Evolutionary conservation across 2,113 vertebrate species (phyloP).

Genomic region (Alaudala cheleensis): DNA sequence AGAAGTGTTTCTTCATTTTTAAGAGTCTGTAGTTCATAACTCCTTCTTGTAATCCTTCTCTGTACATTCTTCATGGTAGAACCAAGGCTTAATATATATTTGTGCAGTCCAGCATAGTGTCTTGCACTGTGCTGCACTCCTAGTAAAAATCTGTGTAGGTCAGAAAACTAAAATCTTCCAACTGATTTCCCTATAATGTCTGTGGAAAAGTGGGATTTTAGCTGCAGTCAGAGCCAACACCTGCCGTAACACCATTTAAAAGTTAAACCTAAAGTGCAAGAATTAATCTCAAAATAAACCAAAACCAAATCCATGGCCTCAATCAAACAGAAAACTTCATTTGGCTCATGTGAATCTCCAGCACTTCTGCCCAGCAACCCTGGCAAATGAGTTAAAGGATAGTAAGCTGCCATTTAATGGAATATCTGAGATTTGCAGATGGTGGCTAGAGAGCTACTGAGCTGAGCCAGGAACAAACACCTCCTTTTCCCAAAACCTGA

Average conservation of each 20-base stretch:
- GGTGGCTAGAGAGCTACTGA: background rate
- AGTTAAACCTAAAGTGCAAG: background rate
- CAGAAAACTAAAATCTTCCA: background rate
- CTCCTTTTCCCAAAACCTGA: background rate
- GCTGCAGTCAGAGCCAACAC: background rate
- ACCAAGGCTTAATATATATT: background rate
- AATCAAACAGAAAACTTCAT: background rate
- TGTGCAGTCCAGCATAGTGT: background rate
- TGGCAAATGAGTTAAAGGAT: background rate
- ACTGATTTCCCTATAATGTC: background rate
- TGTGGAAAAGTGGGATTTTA: background rate
- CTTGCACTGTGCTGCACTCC: background rate
- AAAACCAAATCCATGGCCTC: background rate
- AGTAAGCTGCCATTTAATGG: background rate
- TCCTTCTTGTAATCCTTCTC: background rate
- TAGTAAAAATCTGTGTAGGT: background rate
- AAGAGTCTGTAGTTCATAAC: background rate
- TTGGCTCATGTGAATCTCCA: background rate
- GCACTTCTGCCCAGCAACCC: background rate
- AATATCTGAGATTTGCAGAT: background rate
- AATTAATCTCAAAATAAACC: background rate
- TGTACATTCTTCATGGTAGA: background rate
- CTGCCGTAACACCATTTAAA: background rate
- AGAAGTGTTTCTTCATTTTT: background rate
- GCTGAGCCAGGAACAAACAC: background rate